These are phyloP conservation scores for Folsomia manolachei DNA, from an alignment of 2,888 invertebrate genomes.

Conservation along the genomic window DNA sequence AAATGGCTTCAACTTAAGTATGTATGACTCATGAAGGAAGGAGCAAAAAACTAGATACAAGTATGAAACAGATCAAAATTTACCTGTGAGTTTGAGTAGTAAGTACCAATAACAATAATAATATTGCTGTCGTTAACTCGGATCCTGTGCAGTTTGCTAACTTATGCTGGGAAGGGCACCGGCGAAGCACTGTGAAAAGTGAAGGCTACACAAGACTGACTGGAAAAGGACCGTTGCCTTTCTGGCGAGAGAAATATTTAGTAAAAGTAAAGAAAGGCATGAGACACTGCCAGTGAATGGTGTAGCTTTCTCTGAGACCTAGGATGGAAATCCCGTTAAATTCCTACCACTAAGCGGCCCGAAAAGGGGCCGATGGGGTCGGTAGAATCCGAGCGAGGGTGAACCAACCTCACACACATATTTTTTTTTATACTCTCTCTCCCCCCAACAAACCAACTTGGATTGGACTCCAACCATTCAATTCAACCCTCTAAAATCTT, in stretches of 20 bases:
- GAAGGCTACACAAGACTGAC: neutral
- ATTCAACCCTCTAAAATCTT: neutral
- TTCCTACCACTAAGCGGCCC: neutral
- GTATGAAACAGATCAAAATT: too few relatives aligned
- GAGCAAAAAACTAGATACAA: too few relatives aligned
- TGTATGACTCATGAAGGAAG: too few relatives aligned
- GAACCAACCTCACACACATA: too few relatives aligned
- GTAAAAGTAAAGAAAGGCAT: neutral
- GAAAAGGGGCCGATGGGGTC: conserved; percentile 7
- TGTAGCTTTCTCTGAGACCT: neutral
- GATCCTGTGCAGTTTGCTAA: too few relatives aligned
- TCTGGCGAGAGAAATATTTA: neutral
- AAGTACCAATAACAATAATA: too few relatives aligned
- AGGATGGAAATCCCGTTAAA: neutral
- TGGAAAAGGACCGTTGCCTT: neutral
- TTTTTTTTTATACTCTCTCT: neutral
- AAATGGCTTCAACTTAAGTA: too few relatives aligned
- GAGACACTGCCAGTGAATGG: neutral
- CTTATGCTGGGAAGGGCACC: neutral
- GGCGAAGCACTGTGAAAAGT: neutral
- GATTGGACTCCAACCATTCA: neutral
- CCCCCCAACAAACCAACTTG: neutral
- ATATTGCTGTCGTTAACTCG: too few relatives aligned
- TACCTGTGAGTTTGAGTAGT: too few relatives aligned
- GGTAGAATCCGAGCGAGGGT: neutral